Conservation (phyloP, 2,113 vertebrate species). For the Brachirus orientalis region DNA sequence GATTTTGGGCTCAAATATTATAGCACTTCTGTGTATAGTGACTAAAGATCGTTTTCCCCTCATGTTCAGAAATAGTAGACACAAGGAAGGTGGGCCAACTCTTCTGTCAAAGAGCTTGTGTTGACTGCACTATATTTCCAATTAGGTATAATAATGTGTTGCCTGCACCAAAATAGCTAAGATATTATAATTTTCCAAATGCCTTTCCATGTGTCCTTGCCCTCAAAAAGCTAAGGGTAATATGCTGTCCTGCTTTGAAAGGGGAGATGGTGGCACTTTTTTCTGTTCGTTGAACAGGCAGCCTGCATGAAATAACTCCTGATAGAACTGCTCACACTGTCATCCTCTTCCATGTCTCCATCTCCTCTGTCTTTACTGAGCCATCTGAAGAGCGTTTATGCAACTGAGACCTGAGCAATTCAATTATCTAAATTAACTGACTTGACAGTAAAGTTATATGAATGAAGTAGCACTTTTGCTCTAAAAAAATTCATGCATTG, state of each 20-base stretch:
- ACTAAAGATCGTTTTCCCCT: too few relatives aligned
- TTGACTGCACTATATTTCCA: slow-evolving; percentile 5
- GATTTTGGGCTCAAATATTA: slow-evolving; percentile 11
- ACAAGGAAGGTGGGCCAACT: background rate
- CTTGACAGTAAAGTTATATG: background rate
- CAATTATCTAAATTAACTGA: slow-evolving; percentile 14
- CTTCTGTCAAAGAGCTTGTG: background rate
- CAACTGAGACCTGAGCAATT: slow-evolving; percentile 2
- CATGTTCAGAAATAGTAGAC: too few relatives aligned
- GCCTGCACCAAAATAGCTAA: slow-evolving; percentile 26
- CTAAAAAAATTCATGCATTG: background rate
- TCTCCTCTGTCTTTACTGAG: slow-evolving; percentile 18
- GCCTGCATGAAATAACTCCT: slow-evolving; percentile 71
- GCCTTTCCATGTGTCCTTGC: slow-evolving; percentile 72
- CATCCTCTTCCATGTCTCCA: slow-evolving; percentile 22
- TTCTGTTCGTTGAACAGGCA: slow-evolving; percentile 73
- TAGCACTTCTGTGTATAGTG: background rate
- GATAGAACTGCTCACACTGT: slow-evolving; percentile 52
- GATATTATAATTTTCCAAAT: slow-evolving; percentile 58
- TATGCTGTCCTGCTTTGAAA: slow-evolving; percentile 63
- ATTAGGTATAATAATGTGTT: slow-evolving; percentile 8
- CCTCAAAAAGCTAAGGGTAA: slow-evolving; percentile 68
- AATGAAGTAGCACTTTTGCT: background rate
- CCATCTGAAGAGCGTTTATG: background rate
- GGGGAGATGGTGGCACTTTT: slow-evolving; percentile 54